phyloP scores from a whole-genome alignment of 37 sponge, comb jelly and placozoan species.

The Cladorhizidae sp. region DNA sequence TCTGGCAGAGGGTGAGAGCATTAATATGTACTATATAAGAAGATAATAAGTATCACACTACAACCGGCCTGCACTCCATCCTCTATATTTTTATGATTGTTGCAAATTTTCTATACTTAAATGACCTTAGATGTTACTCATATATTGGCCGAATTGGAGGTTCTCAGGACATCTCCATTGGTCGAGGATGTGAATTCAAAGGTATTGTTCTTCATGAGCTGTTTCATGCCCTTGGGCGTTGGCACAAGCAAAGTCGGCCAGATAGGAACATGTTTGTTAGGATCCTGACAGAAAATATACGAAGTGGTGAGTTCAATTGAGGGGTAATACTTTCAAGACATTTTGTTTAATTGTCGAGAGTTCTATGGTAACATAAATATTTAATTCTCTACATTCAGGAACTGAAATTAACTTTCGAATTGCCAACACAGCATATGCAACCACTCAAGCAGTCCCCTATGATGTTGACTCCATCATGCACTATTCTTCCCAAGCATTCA shows the following conservation, averaged over 20 bases:
- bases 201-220: slow-evolving; percentile 84
- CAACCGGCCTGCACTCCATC: too few relatives aligned
- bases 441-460: slow-evolving; percentile 74
- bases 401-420: slow-evolving; percentile 62
- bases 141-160: slow-evolving; percentile 66
- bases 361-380: not conserved
- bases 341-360: too few relatives aligned
- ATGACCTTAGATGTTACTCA: slow-evolving; percentile 58
- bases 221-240: slow-evolving; percentile 27
- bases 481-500: slow-evolving; percentile 68
- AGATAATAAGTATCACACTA: too few relatives aligned
- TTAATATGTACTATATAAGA: too few relatives aligned
- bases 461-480: slow-evolving; percentile 84
- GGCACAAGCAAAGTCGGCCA: slow-evolving; percentile 90
- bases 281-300: slow-evolving; percentile 51
- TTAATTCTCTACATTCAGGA: slow-evolving; percentile 20
- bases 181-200: slow-evolving; percentile 68
- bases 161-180: slow-evolving; percentile 73
- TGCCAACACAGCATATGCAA: slow-evolving; percentile 29
- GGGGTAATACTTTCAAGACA: too few relatives aligned
- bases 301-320: slow-evolving; percentile 19
- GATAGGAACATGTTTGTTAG: slow-evolving; percentile 72
- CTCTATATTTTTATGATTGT: not conserved
- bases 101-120: not conserved
- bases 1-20: slow-evolving; percentile 60